Evolutionary conservation across 2,797 vertebrate genomes (phyloP).

Genomic region (Microcaecilia unicolor): DNA sequence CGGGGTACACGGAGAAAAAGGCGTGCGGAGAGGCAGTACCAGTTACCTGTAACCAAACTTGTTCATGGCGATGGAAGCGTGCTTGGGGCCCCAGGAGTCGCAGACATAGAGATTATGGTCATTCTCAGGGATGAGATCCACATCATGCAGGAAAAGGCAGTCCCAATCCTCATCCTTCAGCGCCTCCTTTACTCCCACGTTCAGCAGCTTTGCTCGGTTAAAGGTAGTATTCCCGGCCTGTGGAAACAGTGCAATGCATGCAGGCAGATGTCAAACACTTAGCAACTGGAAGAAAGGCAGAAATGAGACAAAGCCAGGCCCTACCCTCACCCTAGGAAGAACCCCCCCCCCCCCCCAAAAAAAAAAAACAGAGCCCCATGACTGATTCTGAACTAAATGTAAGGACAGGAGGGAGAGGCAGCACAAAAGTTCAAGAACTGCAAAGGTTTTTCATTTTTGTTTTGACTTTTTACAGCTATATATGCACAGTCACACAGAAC

Average conservation of each 20-base stretch:
- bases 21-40: background rate
- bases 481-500: too few species aligned
- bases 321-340: too few species aligned
- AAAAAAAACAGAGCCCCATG: too few species aligned
- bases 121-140: conserved; percentile 89
- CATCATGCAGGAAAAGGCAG: conserved; percentile 88
- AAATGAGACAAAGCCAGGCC: too few species aligned
- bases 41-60: conserved; percentile 90
- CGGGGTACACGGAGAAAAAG: background rate
- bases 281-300: background rate
- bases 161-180: conserved; percentile 88
- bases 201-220: conserved; percentile 88
- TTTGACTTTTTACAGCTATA: too few species aligned
- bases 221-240: conserved; percentile 88
- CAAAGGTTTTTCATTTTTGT: too few species aligned
- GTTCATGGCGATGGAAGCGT: conserved; percentile 91
- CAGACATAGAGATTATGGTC: conserved; percentile 94
- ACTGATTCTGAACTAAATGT: too few species aligned
- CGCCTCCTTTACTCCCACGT: conserved; percentile 87
- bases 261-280: too few species aligned
- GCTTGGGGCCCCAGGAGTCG: conserved; percentile 79
- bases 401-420: too few species aligned
- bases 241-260: background rate
- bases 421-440: too few species aligned
- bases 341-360: too few species aligned